phyloP scores from a whole-genome alignment of 92 coral and sea anemone genomes.

The Actinernus sp. region DNA sequence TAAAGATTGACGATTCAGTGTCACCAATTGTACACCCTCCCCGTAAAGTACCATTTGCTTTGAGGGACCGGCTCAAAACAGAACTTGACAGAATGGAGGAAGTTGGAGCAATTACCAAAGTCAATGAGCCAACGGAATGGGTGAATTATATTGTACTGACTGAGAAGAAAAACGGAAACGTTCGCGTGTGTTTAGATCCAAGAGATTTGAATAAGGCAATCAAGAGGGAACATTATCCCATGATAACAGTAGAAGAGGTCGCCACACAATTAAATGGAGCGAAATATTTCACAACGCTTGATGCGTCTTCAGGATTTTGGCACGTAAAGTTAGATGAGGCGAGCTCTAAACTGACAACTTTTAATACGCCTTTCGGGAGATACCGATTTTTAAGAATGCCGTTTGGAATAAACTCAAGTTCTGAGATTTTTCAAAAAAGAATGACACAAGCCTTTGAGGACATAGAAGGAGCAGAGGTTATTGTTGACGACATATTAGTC shows the following conservation, averaged over 20 bases:
- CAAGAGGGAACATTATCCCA: slow-evolving; percentile 41
- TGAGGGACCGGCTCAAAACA: slow-evolving; percentile 17
- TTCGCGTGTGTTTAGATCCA: slow-evolving; percentile 24
- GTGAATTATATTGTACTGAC: slow-evolving; percentile 26
- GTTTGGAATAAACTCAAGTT: slow-evolving; percentile 15
- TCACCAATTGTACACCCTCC: slow-evolving; percentile 29
- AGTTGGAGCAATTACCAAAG: slow-evolving; percentile 24
- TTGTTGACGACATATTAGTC: slow-evolving; percentile 2
- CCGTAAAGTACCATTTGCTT: slow-evolving; percentile 24
- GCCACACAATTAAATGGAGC: slow-evolving; percentile 15
- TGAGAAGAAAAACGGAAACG: slow-evolving; percentile 31
- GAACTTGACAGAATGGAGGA: too few species aligned
- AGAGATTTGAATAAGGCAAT: slow-evolving; percentile 15
- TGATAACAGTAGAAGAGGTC: slow-evolving; percentile 28
- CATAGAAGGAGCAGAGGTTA: neutral
- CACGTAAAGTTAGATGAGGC: slow-evolving; percentile 1
- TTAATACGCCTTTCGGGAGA: too few species aligned
- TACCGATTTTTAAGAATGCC: slow-evolving; percentile 11
- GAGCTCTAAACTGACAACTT: too few species aligned
- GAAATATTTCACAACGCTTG: slow-evolving; percentile 17
- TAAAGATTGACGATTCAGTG: slow-evolving; percentile 24
- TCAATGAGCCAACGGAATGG: slow-evolving; percentile 34
- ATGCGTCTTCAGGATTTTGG: slow-evolving; percentile 21
- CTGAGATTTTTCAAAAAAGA: too few species aligned
- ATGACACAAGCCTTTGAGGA: slow-evolving; percentile 12